A percentile compares a stretch with the other conserved stretches of the same genome.
Evolutionary conservation across 1,140 invertebrate genomes (phyloP).

Genomic region (Euura saliciscinereae): DNA sequence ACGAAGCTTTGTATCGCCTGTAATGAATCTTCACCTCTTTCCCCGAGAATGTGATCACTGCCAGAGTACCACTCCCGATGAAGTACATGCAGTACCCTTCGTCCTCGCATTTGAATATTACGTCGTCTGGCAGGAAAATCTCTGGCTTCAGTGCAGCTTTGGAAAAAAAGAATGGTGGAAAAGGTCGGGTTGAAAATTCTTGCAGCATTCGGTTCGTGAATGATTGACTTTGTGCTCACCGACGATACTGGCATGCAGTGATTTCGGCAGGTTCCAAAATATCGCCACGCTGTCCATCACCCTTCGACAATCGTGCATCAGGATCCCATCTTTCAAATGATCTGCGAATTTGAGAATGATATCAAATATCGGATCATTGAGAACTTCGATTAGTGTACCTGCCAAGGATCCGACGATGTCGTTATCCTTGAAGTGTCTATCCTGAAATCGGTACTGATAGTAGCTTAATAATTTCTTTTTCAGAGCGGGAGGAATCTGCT

Average conservation of each 20-base stretch:
- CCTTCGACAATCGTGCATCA: constrained; percentile 31
- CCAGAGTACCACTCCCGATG: constrained; percentile 61
- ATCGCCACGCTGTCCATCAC: constrained; percentile 36
- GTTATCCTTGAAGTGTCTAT: constrained; percentile 45
- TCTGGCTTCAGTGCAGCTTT: constrained; percentile 35
- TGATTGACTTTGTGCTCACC: constrained; percentile 26
- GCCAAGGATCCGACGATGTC: constrained; percentile 39
- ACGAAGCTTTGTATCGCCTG: not conserved
- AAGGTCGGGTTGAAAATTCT: not conserved
- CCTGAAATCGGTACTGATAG: constrained; percentile 45
- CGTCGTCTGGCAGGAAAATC: constrained; percentile 42
- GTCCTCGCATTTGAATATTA: constrained; percentile 56
- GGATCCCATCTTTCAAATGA: constrained; percentile 43
- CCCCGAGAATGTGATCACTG: constrained; percentile 59
- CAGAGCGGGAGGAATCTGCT: constrained; percentile 35
- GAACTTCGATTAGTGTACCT: constrained; percentile 20
- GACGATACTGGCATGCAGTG: constrained; percentile 36
- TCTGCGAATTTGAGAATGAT: constrained; percentile 21
- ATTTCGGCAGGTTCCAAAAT: constrained; percentile 37
- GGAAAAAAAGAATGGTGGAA: not conserved
- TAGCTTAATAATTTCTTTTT: constrained; percentile 37
- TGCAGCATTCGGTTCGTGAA: not conserved
- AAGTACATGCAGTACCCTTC: constrained; percentile 65
- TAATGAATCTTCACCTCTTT: constrained; percentile 52
- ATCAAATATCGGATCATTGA: too few relatives aligned